Percentiles rank a stretch among this genome's conserved stretches.
These are phyloP conservation scores for Cuniculus paca DNA, from an alignment of 2,797 vertebrate species.

Conservation along the genomic window DNA sequence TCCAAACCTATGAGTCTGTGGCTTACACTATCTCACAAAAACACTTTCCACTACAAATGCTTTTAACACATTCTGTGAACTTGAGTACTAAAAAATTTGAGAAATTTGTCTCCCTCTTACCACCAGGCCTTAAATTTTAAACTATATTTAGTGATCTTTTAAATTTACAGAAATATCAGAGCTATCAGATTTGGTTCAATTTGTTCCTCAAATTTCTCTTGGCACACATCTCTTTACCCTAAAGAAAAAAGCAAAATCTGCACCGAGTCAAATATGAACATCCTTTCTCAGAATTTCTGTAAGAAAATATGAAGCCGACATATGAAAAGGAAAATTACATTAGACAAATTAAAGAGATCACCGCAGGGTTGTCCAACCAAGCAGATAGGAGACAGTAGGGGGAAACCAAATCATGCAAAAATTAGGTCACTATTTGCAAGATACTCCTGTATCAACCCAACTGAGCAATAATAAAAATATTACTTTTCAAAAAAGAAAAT, in stretches of 20 bases:
- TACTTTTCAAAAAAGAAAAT: background rate
- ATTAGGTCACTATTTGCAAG: background rate
- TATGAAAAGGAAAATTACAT: background rate
- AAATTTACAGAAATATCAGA: background rate
- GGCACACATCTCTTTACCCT: background rate
- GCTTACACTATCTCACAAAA: background rate
- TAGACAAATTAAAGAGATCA: background rate
- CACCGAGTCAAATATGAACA: background rate
- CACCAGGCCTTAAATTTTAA: background rate
- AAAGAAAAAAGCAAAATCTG: background rate
- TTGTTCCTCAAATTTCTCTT: conserved; percentile 27
- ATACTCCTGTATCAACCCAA: background rate
- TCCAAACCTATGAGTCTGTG: background rate
- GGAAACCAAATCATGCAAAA: background rate
- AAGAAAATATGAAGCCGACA: background rate
- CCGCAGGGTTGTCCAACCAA: background rate
- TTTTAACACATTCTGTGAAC: background rate
- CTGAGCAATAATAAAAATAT: background rate
- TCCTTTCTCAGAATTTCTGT: background rate
- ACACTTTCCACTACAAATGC: background rate
- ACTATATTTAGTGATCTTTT: background rate
- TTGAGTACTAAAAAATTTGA: background rate
- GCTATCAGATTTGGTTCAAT: background rate
- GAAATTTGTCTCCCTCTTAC: background rate
- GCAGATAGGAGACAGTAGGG: background rate